Conservation (phyloP, 35 echinoderm and acorn worm genomes). For the Ptychodera flava region DNA sequence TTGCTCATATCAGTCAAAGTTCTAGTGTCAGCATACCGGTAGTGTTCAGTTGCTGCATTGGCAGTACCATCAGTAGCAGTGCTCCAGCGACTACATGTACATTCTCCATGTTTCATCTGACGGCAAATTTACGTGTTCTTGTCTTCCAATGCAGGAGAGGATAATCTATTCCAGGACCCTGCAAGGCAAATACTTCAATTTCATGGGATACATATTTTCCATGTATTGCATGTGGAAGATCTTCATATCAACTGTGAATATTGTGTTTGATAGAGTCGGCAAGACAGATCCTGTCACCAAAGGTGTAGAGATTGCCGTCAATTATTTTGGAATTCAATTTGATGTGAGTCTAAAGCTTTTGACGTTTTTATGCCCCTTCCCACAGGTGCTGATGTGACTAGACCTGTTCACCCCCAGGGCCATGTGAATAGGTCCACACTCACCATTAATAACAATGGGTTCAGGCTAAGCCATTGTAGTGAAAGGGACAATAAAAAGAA, state of each 20-base stretch:
- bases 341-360: constrained; percentile 91
- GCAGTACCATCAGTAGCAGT: neutral
- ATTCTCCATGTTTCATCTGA: no score
- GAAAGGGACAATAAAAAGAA: no score
- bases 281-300: constrained; percentile 96
- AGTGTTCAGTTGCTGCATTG: neutral
- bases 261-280: constrained; percentile 95
- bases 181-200: constrained; percentile 89
- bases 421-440: neutral
- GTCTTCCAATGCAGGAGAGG: constrained; percentile 55
- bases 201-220: constrained; percentile 94
- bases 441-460: neutral
- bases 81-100: neutral
- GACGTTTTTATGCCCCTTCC: no score
- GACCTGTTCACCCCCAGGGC: no score
- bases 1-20: neutral
- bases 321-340: constrained; percentile 84
- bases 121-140: neutral
- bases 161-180: constrained; percentile 88
- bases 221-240: constrained; percentile 98
- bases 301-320: constrained; percentile 69
- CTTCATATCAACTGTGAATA: constrained; percentile 89
- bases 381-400: neutral
- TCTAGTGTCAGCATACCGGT: neutral
- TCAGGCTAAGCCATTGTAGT: no score